Evolutionary conservation across 2,888 invertebrate genomes (phyloP).

Genomic region (Pantelozetes paolii): DNA sequence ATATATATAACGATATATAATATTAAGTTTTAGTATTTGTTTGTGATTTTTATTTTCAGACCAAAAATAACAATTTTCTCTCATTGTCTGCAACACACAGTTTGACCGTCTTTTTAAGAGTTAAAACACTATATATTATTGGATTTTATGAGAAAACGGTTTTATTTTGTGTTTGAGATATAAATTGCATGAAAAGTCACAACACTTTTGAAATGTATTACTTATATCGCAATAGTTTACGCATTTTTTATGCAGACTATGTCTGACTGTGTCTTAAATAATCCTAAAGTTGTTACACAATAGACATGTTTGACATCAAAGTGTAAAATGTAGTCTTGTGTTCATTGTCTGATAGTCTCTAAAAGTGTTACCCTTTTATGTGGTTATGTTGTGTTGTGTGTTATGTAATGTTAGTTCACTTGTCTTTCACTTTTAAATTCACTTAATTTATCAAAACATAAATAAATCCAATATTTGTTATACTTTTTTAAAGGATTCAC

Average conservation of each 20-base stretch:
- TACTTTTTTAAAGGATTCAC: neutral
- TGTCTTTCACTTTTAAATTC: neutral
- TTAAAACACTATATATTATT: conserved; percentile 18
- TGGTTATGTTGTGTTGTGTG: conserved; percentile 6
- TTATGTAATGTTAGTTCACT: neutral
- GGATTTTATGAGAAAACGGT: neutral
- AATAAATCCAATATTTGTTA: too few species aligned
- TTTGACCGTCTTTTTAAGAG: too few species aligned
- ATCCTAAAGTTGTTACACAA: conserved; percentile 18
- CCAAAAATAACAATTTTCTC: too few species aligned
- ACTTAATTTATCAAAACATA: conserved; percentile 21
- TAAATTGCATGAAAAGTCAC: conserved; percentile 24
- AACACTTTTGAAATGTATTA: conserved; percentile 8
- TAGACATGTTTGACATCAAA: neutral
- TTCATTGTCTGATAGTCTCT: too few species aligned
- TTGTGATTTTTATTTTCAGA: neutral
- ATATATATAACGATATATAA: neutral
- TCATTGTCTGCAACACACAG: too few species aligned
- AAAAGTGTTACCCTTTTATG: conserved; percentile 10
- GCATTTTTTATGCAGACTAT: conserved; percentile 12
- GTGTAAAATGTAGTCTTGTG: neutral
- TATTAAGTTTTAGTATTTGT: too few species aligned
- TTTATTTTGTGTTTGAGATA: too few species aligned
- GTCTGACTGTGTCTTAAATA: conserved; percentile 26
- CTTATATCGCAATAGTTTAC: neutral